phyloP scores from a whole-genome alignment of 1,140 invertebrate genomes.

The Polyergus mexicanus region DNA sequence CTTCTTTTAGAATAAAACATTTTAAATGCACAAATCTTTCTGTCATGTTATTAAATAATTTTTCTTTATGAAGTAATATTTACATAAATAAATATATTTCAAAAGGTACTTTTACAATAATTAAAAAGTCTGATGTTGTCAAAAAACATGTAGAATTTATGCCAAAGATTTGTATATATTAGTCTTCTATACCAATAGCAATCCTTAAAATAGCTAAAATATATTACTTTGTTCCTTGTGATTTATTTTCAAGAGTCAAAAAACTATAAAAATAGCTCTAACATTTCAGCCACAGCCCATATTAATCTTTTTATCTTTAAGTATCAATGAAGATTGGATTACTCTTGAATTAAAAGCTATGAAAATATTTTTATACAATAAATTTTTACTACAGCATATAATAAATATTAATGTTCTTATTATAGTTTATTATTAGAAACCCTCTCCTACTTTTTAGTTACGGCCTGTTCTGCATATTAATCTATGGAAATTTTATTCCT shows the following conservation, averaged over 20 bases:
- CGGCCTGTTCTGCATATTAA: conserved; percentile 56
- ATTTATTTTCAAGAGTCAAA: conserved; percentile 81
- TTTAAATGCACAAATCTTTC: conserved; percentile 16
- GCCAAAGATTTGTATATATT: conserved; percentile 64
- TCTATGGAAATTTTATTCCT: conserved; percentile 53
- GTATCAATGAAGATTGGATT: conserved; percentile 84
- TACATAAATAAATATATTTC: conserved; percentile 27
- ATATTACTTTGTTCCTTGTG: conserved; percentile 83
- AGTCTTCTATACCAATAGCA: conserved; percentile 69
- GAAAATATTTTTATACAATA: conserved; percentile 82
- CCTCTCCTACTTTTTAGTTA: conserved; percentile 47
- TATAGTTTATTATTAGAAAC: conserved; percentile 64
- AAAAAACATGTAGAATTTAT: conserved; percentile 54
- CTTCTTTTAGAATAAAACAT: background rate
- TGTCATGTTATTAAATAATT: conserved; percentile 31
- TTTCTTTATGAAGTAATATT: conserved; percentile 26
- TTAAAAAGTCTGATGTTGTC: conserved; percentile 54
- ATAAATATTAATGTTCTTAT: conserved; percentile 71
- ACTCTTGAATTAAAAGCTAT: conserved; percentile 81
- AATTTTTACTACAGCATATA: conserved; percentile 78
- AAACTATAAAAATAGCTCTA: conserved; percentile 87
- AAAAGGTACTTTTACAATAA: conserved; percentile 28
- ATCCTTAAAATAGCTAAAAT: conserved; percentile 85
- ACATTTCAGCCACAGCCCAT: conserved; percentile 85
- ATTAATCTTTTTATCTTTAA: conserved; percentile 81